Evolutionary conservation across 2,888 invertebrate species (phyloP), one percentile per base, ranked within the genome.

Genomic region (Frankliniella intonsa): DNA sequence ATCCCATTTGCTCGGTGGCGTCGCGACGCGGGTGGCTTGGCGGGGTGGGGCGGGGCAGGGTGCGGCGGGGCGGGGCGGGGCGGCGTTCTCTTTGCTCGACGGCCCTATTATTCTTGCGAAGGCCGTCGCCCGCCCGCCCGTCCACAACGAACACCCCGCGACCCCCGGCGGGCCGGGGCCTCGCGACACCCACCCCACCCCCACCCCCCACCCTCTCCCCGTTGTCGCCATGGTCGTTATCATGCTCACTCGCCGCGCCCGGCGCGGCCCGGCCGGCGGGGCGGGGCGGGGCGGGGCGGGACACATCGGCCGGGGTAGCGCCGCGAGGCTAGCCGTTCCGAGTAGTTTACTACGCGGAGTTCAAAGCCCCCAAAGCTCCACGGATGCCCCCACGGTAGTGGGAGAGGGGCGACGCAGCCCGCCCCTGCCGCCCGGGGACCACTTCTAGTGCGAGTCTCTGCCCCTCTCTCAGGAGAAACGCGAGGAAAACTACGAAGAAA

Each of bases 91-190:
- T 76, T n/a, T 9, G 69, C 17, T 17, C 55, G 55, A 55, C 69
- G 69, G 69, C 25, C 69, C 69, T 76, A 76, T 76, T 76, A 76
- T 76, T 76, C 69, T 76, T 76, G 69, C 69, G 69, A 76, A 76
- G 69, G 69, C 69, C 69, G 69, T 10, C 69, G 65, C 65, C 69
- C 9, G 7, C 55, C 19, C 55, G 55, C 17, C 55, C 55, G 19
- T 3, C 38, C 38, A 38, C 38, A 38, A 38, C 38, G 3, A 38
- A 38, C 38, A n/a, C n/a, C n/a, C n/a, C n/a, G n/a, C n/a, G n/a
- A n/a, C n/a, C n/a, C n/a, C n/a, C n/a, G n/a, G n/a, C n/a, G n/a
- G n/a, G n/a, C n/a, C n/a, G n/a, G n/a, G n/a, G n/a, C n/a, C n/a
- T n/a, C n/a, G n/a, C n/a, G n/a, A n/a, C n/a, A n/a, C n/a, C n/a